Evolutionary conservation across 2,797 vertebrate species (phyloP), one percentile per base, ranked within the genome.

Genomic region (Protonibea diacanthus): DNA sequence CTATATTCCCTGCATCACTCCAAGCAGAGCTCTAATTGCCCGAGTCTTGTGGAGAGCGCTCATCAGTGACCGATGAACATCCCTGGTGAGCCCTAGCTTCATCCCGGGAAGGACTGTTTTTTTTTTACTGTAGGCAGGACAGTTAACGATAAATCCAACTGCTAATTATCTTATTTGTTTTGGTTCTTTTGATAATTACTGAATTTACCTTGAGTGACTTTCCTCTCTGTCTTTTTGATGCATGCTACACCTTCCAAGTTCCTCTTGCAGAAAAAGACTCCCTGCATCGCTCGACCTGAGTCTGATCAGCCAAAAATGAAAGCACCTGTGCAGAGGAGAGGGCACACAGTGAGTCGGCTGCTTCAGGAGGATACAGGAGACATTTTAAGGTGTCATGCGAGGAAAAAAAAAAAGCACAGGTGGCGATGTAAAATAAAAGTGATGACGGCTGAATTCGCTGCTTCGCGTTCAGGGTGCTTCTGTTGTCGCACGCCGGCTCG

Each of bases 41-140:
- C 65, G 71, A 76, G 88, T 87, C 88, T 81, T 90, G 91, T 52
- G 80, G 87, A 89, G 90, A 93, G 86, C 74, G 59, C 81, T 91
- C 89, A 86, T 85, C 87, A 85, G 85, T 91, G 90, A 91, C 90
- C 85, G 74, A 90, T 90, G 88, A 91, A 79, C 79, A 74, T 86
- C 85, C 80, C 79, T 18, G 18, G 76, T 60, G 80, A 52, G 74
- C 61, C 58, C 8, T n/a, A 4, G 84, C 81, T 58, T 53, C 53
- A 40, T 74, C 70, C 33, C 74, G 6, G 42, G 72, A 76, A 79
- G 78, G 48, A 12, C 4, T 42, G 17, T 21, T 6, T 7, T 58
- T 56, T 33, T 33, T 21, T n/a, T 4, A 42, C 3, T 8, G 71
- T 48, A 64, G 33, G 33, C 7, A 8, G 33, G 33, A 33, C 33